These are phyloP conservation scores for Porphyrio hochstetteri DNA, from an alignment of 2,113 vertebrate genomes.

Conservation along the genomic window DNA sequence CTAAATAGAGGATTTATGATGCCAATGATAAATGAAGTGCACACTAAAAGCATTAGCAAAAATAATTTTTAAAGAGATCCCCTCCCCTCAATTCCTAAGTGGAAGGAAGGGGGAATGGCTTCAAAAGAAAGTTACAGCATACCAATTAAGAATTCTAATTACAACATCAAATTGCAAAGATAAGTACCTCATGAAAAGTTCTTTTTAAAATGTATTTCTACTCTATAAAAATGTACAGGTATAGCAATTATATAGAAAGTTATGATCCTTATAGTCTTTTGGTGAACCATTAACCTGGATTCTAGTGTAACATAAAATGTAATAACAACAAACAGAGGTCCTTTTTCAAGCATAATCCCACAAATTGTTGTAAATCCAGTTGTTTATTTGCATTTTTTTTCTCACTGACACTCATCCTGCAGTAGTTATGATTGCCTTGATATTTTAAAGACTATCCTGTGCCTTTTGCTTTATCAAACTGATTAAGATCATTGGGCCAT, in stretches of 20 bases:
- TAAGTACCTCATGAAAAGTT: not conserved
- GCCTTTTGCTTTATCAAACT: not conserved
- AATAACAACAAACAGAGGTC: not conserved
- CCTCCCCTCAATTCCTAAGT: not conserved
- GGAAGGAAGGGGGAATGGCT: not conserved
- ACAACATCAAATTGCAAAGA: not conserved
- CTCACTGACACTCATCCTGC: not conserved
- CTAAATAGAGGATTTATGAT: not conserved
- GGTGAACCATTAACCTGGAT: not conserved
- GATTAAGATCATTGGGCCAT: not conserved
- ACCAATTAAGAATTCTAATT: not conserved
- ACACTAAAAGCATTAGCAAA: not conserved
- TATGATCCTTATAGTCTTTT: not conserved
- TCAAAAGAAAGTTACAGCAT: not conserved
- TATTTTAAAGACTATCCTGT: not conserved
- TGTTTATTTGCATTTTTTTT: not conserved
- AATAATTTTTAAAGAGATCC: not conserved
- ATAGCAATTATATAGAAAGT: not conserved
- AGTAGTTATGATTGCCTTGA: not conserved
- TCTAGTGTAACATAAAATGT: not conserved
- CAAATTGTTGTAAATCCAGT: not conserved
- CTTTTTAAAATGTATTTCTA: not conserved
- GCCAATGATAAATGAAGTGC: not conserved
- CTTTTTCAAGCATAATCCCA: not conserved
- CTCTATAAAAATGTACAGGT: not conserved